phyloP scores from a whole-genome alignment of 1,140 invertebrate species.

The Gonioctena quinquepunctata region DNA sequence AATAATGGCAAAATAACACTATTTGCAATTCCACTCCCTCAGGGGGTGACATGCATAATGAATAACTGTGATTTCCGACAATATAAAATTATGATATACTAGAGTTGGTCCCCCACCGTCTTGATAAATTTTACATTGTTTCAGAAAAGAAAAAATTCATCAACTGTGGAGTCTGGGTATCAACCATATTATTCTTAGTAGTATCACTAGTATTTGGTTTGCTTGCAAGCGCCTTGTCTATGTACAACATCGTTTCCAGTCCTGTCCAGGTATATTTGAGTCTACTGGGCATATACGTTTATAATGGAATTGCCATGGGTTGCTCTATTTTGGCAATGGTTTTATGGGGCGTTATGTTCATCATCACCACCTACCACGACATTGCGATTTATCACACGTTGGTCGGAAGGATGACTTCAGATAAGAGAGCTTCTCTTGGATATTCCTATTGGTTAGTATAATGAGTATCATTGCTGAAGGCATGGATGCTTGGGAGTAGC shows the following conservation, averaged over 20 bases:
- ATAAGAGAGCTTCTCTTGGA: constrained; percentile 29
- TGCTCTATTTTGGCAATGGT: constrained; percentile 18
- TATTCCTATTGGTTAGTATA: constrained; percentile 33
- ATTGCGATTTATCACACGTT: constrained; percentile 26
- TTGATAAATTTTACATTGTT: no score
- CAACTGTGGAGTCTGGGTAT: constrained; percentile 41
- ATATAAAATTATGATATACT: no score
- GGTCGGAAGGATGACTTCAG: constrained; percentile 20
- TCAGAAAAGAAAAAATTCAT: constrained; percentile 31
- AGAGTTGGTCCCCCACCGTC: no score
- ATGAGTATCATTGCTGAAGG: background rate
- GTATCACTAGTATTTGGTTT: constrained; percentile 36
- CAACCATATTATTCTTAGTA: constrained; percentile 38
- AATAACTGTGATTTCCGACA: no score
- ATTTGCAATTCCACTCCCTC: no score
- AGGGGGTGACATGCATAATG: no score
- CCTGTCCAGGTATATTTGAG: constrained; percentile 35
- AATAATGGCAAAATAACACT: no score
- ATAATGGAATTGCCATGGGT: constrained; percentile 20
- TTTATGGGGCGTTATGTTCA: constrained; percentile 28
- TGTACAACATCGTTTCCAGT: constrained; percentile 42
- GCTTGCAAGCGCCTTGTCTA: constrained; percentile 30
- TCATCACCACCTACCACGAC: constrained; percentile 24
- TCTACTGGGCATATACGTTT: constrained; percentile 23
- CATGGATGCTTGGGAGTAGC: background rate